phyloP scores from a whole-genome alignment of 2,797 vertebrate genomes.

The Sebastes oblongus region DNA sequence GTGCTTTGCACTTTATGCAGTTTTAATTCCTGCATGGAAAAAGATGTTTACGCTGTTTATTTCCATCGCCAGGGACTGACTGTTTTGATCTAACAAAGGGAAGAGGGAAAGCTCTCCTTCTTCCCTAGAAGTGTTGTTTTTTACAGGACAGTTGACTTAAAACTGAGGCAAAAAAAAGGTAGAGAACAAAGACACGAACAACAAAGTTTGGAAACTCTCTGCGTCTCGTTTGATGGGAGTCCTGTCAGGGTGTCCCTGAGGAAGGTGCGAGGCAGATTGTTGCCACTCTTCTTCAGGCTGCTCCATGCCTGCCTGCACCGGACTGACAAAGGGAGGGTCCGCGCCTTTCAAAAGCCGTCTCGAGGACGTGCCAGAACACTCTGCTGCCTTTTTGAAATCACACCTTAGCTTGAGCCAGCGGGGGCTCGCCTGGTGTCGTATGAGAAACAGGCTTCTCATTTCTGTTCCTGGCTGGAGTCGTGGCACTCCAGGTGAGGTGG shows the following conservation, averaged over 20 bases:
- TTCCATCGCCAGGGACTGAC: neutral
- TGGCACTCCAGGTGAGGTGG: constrained; percentile 10
- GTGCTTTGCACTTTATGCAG: neutral
- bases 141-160: neutral
- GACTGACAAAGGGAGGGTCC: constrained; percentile 1
- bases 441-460: constrained; percentile 8
- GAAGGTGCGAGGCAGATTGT: constrained; percentile 32
- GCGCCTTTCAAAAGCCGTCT: neutral
- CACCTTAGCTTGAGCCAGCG: constrained; percentile 17
- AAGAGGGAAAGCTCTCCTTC: neutral
- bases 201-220: constrained; percentile 28
- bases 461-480: constrained; percentile 15
- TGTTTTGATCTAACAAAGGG: constrained; percentile 1
- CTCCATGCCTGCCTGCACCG: constrained; percentile 51
- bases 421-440: neutral
- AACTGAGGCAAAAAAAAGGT: neutral
- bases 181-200: constrained; percentile 14
- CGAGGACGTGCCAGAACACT: constrained; percentile 17
- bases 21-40: constrained; percentile 7
- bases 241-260: constrained; percentile 40
- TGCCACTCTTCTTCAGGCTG: constrained; percentile 29
- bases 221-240: constrained; percentile 19
- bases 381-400: constrained; percentile 26
- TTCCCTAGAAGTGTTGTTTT: constrained; percentile 4
- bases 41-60: neutral